These are phyloP conservation scores for Nephrotoma guestfalica DNA, from an alignment of 2,888 invertebrate species.

Conservation along the genomic window DNA sequence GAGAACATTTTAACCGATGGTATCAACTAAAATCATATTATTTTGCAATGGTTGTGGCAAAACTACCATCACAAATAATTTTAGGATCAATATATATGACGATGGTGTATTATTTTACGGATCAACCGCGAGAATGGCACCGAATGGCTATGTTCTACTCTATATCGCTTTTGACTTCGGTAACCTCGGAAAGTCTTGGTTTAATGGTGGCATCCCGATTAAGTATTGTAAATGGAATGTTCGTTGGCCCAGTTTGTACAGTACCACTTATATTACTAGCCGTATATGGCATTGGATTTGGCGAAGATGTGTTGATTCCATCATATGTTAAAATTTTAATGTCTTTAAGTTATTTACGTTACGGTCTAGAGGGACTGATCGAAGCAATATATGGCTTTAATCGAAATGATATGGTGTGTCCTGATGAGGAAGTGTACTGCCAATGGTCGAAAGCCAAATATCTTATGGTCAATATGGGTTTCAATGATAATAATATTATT, in stretches of 20 bases:
- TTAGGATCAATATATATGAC: conserved; percentile 50
- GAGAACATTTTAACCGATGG: conserved; percentile 78
- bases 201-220: conserved; percentile 58
- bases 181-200: conserved; percentile 68
- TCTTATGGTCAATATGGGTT: conserved; percentile 59
- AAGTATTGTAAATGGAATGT: conserved; percentile 70
- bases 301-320: conserved; percentile 51
- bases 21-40: conserved; percentile 68
- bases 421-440: conserved; percentile 53
- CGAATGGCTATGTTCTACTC: conserved; percentile 53
- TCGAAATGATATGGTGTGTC: conserved; percentile 59
- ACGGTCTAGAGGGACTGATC: conserved; percentile 67
- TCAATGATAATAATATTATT: conserved; percentile 54
- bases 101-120: conserved; percentile 58
- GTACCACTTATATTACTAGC: conserved; percentile 83
- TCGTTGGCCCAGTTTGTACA: conserved; percentile 72
- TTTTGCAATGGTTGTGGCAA: conserved; percentile 54
- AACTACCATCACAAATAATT: conserved; percentile 54
- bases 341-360: conserved; percentile 68
- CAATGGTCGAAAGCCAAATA: conserved; percentile 58
- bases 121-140: conserved; percentile 56
- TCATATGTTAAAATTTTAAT: conserved; percentile 60
- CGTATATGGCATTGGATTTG: conserved; percentile 74
- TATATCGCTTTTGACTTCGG: conserved; percentile 52
- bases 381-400: conserved; percentile 66